These are phyloP conservation scores for Recurvirostra avosetta DNA, from an alignment of 2,113 vertebrate species.

Conservation along the genomic window DNA sequence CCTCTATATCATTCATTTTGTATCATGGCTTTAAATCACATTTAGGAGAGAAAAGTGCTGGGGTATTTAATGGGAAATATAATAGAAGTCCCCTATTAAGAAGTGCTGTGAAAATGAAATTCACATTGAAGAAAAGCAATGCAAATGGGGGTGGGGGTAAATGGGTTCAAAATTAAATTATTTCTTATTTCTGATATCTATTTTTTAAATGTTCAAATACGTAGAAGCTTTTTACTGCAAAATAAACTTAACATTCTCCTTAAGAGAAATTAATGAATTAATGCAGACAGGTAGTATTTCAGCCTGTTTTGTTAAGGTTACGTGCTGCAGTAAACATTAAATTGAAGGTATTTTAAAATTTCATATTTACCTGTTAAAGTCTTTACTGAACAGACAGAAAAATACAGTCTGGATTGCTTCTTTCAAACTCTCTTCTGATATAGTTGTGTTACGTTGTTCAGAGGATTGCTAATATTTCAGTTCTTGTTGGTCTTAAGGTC, in stretches of 20 bases:
- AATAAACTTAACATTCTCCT: neutral
- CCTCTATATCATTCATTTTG: neutral
- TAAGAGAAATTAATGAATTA: neutral
- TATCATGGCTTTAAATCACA: neutral
- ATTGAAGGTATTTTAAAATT: neutral
- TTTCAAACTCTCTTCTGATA: neutral
- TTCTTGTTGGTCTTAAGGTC: neutral
- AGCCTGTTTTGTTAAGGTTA: neutral
- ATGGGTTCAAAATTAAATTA: neutral
- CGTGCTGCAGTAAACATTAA: neutral
- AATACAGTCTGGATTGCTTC: neutral
- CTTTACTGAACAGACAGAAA: neutral
- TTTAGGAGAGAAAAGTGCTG: neutral
- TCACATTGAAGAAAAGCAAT: fast-evolving
- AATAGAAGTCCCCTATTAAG: neutral
- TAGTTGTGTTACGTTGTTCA: neutral
- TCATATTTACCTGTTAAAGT: neutral
- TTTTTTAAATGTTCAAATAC: neutral
- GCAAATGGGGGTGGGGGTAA: neutral
- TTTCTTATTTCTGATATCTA: neutral
- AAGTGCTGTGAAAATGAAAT: neutral
- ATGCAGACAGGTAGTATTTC: neutral
- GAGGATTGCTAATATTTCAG: neutral
- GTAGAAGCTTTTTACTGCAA: neutral
- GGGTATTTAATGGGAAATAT: neutral